A percentile compares a stretch with the other conserved stretches of the same genome.
Evolutionary conservation across 2,797 vertebrate genomes (phyloP).

Genomic region (Sebastes jordani): DNA sequence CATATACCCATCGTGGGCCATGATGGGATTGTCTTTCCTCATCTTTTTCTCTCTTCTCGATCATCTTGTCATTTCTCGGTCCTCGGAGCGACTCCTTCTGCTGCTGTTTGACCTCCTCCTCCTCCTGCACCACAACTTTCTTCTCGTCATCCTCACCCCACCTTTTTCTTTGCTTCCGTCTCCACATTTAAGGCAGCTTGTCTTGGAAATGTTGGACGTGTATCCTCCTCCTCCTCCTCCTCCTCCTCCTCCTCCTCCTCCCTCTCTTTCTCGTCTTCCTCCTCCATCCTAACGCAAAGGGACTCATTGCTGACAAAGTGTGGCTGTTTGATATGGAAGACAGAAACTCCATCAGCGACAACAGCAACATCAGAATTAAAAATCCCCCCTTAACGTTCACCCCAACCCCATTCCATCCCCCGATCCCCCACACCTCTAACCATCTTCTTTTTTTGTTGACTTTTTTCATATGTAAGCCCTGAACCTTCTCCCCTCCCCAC

Average conservation of each 20-base stretch:
- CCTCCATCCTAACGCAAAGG: constrained; percentile 52
- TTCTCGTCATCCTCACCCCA: constrained; percentile 5
- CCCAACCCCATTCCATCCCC: constrained; percentile 22
- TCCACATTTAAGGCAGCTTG: constrained; percentile 58
- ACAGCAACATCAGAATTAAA: constrained; percentile 54
- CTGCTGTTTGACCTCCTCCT: neutral
- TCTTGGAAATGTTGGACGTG: constrained; percentile 44
- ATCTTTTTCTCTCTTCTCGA: neutral
- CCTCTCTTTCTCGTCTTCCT: constrained; percentile 21
- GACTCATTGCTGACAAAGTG: constrained; percentile 68
- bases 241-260: constrained; percentile 1
- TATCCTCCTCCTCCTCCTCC: neutral
- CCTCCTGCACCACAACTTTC: neutral
- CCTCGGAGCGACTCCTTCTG: neutral
- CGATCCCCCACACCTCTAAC: constrained; percentile 3
- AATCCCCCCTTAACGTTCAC: constrained; percentile 20
- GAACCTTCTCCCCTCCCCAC: constrained; percentile 4
- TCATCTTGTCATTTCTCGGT: constrained; percentile 45
- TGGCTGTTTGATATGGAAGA: constrained; percentile 80
- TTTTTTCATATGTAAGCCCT: constrained; percentile 34
- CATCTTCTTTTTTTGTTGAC: constrained; percentile 20
- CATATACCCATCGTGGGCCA: constrained; percentile 39
- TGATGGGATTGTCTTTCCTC: constrained; percentile 31
- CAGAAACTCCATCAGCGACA: constrained; percentile 66
- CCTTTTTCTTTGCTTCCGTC: neutral